Base-by-base conservation (phyloP, 2,113 vertebrate species). In the Theristicus caerulescens region DNA sequence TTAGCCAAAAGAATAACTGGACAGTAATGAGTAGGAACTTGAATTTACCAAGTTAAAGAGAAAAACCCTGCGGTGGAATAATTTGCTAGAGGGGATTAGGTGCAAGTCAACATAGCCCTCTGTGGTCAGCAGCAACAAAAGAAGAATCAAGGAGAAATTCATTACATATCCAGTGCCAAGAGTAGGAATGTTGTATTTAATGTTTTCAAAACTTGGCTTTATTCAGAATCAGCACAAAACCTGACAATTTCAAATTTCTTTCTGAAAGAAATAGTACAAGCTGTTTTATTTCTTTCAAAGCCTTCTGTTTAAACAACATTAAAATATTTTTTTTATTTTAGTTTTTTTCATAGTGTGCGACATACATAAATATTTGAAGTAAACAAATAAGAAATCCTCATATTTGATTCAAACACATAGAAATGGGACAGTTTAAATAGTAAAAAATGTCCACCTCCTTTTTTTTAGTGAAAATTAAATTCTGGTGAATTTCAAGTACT, bases 111-210 rank as follows among this genome's bases (percentile, higher is more conserved):
- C 49, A 31, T 64, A 95, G 73, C 24, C 34, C 27, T 94, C 31
- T 77, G 47, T 88, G 79, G 88, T 96, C 93, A 97, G 46, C 46
- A 95, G 51, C n/a, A 90, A 70, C 82, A 92, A 92, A 95, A 88
- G 62, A 38, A 83, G 67, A 88, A 88, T 82, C 61, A 82, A 80
- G 66, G 9, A 90, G 74, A 96, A 94, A 80, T 86, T 79, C 31
- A 54, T 76, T 46, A 54, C 11, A 57, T 87, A 88, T 31, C 20
- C 16, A n/a, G 15, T 61, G 81, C 40, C 65, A 82, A 65, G 40
- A 36, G 27, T 10, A 93, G n/a, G 66, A 96, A 87, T 73, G 40
- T 14, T 78, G 40, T 52, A 85, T 86, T 78, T n/a, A 82, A 80
- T 52, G 40, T 70, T 77, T 96, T 85, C 19, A 85, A 91, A 94